Evolutionary conservation across 2,113 vertebrate genomes (phyloP).

Genomic region (Muntiacus muntjak): DNA sequence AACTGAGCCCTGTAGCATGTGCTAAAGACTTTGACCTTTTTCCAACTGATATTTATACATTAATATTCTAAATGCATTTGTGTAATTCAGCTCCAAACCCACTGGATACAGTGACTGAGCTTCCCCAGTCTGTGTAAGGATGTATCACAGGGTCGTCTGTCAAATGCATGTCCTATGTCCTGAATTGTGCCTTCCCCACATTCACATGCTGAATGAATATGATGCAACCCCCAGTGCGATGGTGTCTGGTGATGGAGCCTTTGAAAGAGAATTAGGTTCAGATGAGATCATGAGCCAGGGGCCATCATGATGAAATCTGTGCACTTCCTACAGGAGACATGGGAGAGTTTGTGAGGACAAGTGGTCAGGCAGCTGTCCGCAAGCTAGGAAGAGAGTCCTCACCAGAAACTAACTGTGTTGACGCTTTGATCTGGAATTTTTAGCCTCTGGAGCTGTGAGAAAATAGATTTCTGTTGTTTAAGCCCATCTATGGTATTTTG

Average conservation of each 20-base stretch:
- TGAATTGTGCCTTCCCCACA: background rate
- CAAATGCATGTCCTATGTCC: background rate
- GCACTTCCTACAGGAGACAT: background rate
- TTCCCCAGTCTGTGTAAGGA: background rate
- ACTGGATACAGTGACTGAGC: background rate
- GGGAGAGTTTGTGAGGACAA: background rate
- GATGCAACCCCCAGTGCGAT: background rate
- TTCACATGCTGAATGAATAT: background rate
- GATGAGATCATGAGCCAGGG: background rate
- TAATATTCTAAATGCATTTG: background rate
- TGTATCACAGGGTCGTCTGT: background rate
- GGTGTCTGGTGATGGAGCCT: background rate
- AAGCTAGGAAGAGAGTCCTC: background rate
- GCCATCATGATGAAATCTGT: background rate
- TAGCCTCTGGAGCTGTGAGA: background rate
- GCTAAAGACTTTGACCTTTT: background rate
- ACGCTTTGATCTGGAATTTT: background rate
- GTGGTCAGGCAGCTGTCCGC: background rate
- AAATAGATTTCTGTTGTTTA: background rate
- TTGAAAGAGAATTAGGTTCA: background rate
- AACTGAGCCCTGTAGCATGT: background rate
- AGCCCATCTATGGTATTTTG: background rate
- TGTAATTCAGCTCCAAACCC: background rate
- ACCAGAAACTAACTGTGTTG: background rate
- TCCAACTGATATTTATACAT: background rate